A percentile compares a stretch with the other conserved stretches of the same genome.
Evolutionary conservation across 2,797 vertebrate species (phyloP).

Genomic region (Micrastur ruficollis): DNA sequence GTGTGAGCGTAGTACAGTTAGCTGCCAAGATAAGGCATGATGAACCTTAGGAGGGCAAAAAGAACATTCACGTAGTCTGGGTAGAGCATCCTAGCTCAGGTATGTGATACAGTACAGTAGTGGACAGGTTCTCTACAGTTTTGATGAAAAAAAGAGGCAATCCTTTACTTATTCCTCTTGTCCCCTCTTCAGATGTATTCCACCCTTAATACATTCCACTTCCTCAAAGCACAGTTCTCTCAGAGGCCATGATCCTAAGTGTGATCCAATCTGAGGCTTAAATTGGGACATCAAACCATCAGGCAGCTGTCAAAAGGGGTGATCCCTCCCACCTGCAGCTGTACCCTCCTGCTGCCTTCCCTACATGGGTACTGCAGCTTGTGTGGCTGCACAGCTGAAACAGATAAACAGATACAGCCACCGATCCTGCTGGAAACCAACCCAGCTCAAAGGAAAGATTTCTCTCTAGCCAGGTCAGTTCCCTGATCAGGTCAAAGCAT

Average conservation of each 20-base stretch:
- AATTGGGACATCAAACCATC: not conserved
- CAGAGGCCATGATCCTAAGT: not conserved
- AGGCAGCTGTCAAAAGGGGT: not conserved
- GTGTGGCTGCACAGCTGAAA: not conserved
- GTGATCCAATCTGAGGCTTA: not conserved
- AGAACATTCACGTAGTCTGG: not conserved
- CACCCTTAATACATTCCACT: not conserved
- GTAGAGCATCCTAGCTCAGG: not conserved
- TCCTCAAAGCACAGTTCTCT: not conserved
- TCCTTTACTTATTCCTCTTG: not conserved
- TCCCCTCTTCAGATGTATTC: not conserved
- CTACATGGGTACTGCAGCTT: not conserved
- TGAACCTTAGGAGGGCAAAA: not conserved
- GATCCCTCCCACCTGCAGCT: not conserved
- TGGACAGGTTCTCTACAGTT: not conserved
- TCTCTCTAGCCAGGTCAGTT: not conserved
- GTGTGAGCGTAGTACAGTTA: not conserved
- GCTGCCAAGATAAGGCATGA: not conserved
- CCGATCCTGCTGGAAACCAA: not conserved
- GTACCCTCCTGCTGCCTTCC: not conserved
- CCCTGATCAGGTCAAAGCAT: not conserved
- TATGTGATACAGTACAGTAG: not conserved
- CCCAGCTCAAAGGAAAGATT: not conserved
- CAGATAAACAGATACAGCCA: not conserved
- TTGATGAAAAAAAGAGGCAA: not conserved